These are phyloP conservation scores for Chrysomallon squamiferum DNA, from an alignment of 1,140 invertebrate species.

Conservation along the genomic window DNA sequence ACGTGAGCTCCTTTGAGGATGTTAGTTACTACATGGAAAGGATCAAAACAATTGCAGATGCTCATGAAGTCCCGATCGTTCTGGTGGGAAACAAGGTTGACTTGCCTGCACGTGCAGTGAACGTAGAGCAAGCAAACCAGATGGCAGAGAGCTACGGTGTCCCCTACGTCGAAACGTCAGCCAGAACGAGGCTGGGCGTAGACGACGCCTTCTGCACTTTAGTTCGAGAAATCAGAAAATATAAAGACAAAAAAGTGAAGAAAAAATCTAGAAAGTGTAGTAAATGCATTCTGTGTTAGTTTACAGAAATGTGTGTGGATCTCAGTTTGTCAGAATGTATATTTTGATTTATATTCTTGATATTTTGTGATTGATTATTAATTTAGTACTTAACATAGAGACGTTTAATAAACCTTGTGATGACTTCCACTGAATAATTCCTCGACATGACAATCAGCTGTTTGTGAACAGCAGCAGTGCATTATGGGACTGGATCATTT, in stretches of 20 bases:
- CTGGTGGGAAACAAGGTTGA: conserved; percentile 99
- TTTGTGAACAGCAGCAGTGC: too few species aligned
- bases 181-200: conserved; percentile 95
- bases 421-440: too few species aligned
- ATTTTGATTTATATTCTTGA: too few species aligned
- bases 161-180: conserved; percentile 98
- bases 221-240: conserved; percentile 93
- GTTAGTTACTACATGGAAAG: conserved; percentile 97
- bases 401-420: too few species aligned
- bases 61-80: conserved; percentile 98
- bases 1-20: conserved; percentile 98
- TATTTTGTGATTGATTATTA: too few species aligned
- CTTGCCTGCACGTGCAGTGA: conserved; percentile 86
- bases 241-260: conserved; percentile 71
- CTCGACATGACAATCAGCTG: too few species aligned
- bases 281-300: too few species aligned
- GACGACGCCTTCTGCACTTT: conserved; percentile 99
- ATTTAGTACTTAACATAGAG: too few species aligned
- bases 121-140: conserved; percentile 86
- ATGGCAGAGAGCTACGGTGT: conserved; percentile 95
- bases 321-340: too few species aligned
- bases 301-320: too few species aligned
- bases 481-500: too few species aligned
- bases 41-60: conserved; percentile 94
- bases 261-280: too few species aligned